Conservation (phyloP, 2,113 vertebrate species). For the Tyto alba region DNA sequence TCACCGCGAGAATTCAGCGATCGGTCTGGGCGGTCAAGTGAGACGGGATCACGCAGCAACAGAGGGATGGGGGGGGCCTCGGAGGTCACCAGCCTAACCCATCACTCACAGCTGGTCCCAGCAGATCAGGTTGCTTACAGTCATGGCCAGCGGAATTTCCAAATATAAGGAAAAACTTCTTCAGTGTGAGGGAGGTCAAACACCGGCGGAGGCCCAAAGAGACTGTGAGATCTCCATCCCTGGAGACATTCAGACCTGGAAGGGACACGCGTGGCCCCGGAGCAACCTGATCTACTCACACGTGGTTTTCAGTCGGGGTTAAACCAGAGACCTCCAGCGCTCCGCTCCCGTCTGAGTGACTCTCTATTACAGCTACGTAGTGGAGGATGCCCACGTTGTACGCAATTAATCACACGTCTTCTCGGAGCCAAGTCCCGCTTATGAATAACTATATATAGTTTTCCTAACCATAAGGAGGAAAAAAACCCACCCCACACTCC, state of each 20-base stretch:
- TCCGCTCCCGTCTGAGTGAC: neutral
- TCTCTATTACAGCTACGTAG: accelerated
- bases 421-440: neutral
- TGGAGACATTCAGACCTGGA: neutral
- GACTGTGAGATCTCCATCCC: neutral
- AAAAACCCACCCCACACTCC: neutral
- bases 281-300: neutral
- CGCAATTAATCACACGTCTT: accelerated
- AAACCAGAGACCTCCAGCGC: neutral
- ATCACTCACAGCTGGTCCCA: neutral
- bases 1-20: neutral
- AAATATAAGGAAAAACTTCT: neutral
- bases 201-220: neutral
- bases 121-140: neutral
- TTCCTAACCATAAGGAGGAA: neutral
- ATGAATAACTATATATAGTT: neutral
- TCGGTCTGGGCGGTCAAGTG: too few relatives aligned
- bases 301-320: accelerated
- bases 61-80: neutral
- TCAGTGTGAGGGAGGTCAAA: neutral
- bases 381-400: neutral
- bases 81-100: neutral
- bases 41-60: accelerated
- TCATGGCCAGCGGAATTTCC: accelerated
- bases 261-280: neutral